These are phyloP conservation scores for Andrena hattorfiana DNA, from an alignment of 2,888 invertebrate genomes.

Conservation along the genomic window DNA sequence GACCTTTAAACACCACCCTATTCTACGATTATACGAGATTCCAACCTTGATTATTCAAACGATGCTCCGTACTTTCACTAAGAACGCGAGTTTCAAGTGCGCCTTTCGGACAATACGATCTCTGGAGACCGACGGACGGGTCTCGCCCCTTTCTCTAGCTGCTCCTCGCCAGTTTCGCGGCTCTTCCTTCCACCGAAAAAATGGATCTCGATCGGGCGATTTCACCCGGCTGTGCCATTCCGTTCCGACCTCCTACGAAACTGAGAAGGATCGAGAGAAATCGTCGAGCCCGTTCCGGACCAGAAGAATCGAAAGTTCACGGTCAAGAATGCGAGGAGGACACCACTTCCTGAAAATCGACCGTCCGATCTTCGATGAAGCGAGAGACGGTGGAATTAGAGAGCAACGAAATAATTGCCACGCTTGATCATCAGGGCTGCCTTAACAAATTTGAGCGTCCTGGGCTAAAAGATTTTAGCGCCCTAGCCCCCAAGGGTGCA, in stretches of 20 bases:
- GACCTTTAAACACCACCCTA: slow-evolving; percentile 24
- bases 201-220: slow-evolving; percentile 23
- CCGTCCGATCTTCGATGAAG: neutral
- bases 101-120: slow-evolving; percentile 54
- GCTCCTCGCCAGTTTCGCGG: slow-evolving; percentile 14
- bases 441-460: too few relatives aligned
- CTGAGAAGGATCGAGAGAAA: neutral
- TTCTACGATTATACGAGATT: neutral
- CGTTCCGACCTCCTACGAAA: neutral
- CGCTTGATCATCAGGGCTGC: neutral
- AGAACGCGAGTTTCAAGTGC: slow-evolving; percentile 57
- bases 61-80: slow-evolving; percentile 66
- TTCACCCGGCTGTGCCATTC: slow-evolving; percentile 17
- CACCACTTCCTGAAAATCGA: neutral
- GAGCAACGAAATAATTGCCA: neutral
- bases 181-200: slow-evolving; percentile 7
- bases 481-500: too few relatives aligned
- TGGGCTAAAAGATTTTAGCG: too few relatives aligned
- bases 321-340: neutral
- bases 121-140: slow-evolving; percentile 28
- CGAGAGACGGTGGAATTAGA: neutral
- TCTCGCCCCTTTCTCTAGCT: slow-evolving; percentile 18
- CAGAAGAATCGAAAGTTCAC: slow-evolving; percentile 10
- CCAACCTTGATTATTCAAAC: slow-evolving; percentile 40
- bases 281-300: neutral